phyloP scores from a whole-genome alignment of 2,797 vertebrate species.

The Sparus aurata region DNA sequence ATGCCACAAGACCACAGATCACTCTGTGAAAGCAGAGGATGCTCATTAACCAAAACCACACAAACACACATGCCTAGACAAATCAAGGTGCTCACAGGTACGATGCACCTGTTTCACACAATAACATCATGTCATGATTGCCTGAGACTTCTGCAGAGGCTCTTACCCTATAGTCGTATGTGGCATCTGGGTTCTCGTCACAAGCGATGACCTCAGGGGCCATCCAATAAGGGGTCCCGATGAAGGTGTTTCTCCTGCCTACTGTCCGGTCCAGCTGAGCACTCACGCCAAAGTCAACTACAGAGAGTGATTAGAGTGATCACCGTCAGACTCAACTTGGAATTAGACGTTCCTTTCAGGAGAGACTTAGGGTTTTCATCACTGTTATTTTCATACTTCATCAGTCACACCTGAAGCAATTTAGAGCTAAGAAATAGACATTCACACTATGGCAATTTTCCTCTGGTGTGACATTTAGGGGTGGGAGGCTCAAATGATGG shows the following conservation, averaged over 20 bases:
- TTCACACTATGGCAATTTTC: too few species aligned
- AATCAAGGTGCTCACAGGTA: not conserved
- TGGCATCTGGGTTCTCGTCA: conserved; percentile 97
- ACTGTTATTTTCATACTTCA: not conserved
- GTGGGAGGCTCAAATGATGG: too few species aligned
- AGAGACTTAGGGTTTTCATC: too few species aligned
- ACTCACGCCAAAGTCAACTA: conserved; percentile 97
- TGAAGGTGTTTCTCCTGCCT: conserved; percentile 96
- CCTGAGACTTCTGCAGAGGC: accelerated
- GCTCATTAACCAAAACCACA: conserved; percentile 27
- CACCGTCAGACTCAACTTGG: not conserved
- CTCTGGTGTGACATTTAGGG: too few species aligned
- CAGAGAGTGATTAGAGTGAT: not conserved
- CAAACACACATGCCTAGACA: not conserved
- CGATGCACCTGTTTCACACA: not conserved
- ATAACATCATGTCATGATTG: not conserved
- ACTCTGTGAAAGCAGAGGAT: conserved; percentile 86
- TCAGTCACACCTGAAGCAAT: not conserved
- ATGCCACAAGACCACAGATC: conserved; percentile 98
- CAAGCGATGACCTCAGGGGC: conserved; percentile 97
- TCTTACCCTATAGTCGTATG: conserved; percentile 96
- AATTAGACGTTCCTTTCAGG: not conserved
- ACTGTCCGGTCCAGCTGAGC: conserved; percentile 97
- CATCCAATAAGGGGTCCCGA: conserved; percentile 98
- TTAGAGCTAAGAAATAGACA: too few species aligned